Evolutionary conservation across 2,797 vertebrate species (phyloP).

Genomic region (Sebastes hopkinsi): DNA sequence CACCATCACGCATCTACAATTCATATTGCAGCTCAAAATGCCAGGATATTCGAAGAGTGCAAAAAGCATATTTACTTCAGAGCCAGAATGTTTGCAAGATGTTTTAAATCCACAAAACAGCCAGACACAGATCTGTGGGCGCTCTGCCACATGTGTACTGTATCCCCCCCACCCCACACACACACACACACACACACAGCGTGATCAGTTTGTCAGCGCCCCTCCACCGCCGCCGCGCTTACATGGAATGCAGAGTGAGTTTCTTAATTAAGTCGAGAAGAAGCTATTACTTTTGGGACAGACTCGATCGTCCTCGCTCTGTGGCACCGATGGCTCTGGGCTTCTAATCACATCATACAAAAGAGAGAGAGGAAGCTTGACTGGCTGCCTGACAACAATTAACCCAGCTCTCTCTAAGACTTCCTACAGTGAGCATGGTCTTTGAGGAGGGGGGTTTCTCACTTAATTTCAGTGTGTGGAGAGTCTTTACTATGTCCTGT

Average conservation of each 20-base stretch:
- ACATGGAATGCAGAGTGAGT: slow-evolving; percentile 54
- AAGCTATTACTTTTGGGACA: slow-evolving; percentile 76
- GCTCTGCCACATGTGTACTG: background rate
- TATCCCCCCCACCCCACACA: background rate
- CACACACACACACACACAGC: background rate
- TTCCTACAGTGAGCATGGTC: slow-evolving; percentile 9
- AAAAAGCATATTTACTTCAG: background rate
- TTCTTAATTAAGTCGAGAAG: slow-evolving; percentile 76
- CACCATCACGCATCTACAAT: background rate
- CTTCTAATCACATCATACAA: slow-evolving; percentile 63
- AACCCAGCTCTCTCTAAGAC: slow-evolving; percentile 23
- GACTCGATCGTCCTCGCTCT: slow-evolving; percentile 66
- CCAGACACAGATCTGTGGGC: background rate
- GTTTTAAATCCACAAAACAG: slow-evolving; percentile 7
- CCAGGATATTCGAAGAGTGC: background rate
- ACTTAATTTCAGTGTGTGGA: background rate
- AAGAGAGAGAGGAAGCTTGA: slow-evolving; percentile 4
- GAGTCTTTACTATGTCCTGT: slow-evolving; percentile 13
- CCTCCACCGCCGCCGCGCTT: background rate
- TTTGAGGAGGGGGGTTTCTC: background rate
- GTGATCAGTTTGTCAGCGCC: slow-evolving; percentile 27
- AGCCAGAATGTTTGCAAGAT: background rate
- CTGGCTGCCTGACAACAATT: slow-evolving; percentile 40
- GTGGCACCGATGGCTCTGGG: slow-evolving; percentile 54
- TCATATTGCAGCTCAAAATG: background rate